These are phyloP conservation scores for Thymallus thymallus DNA, from an alignment of 2,113 vertebrate species.

Conservation along the genomic window DNA sequence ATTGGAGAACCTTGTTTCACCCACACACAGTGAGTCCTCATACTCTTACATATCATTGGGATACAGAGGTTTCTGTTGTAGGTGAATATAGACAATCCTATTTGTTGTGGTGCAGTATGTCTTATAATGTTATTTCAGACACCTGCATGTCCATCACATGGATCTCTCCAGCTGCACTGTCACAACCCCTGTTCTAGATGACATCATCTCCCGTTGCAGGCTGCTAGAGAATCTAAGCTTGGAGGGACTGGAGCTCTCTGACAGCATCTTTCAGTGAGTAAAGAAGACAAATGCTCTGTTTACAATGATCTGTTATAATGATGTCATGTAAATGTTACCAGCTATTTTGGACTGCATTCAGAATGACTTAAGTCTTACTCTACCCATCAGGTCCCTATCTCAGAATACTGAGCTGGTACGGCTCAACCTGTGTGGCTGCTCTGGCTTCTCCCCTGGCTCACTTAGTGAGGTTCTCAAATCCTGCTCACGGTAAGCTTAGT, in stretches of 20 bases:
- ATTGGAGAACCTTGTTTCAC: constrained; percentile 75
- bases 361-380: neutral
- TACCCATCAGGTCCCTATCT: constrained; percentile 73
- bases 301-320: no score
- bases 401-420: constrained; percentile 77
- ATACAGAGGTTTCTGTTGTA: neutral
- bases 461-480: constrained; percentile 75
- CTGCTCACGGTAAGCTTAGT: constrained; percentile 74
- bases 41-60: neutral
- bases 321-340: no score
- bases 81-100: neutral
- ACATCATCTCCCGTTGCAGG: constrained; percentile 76
- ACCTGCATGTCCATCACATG: constrained; percentile 79
- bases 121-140: constrained; percentile 54
- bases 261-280: constrained; percentile 79
- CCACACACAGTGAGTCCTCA: constrained; percentile 71
- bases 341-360: neutral
- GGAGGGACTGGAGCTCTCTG: constrained; percentile 86
- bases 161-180: constrained; percentile 87
- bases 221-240: constrained; percentile 82
- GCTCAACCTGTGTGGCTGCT: constrained; percentile 87
- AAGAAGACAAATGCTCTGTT: neutral
- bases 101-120: neutral
- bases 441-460: constrained; percentile 77
- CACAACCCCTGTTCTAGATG: constrained; percentile 68